phyloP scores from a whole-genome alignment of 2,797 vertebrate genomes.

The Percopsis omiscomaycus region DNA sequence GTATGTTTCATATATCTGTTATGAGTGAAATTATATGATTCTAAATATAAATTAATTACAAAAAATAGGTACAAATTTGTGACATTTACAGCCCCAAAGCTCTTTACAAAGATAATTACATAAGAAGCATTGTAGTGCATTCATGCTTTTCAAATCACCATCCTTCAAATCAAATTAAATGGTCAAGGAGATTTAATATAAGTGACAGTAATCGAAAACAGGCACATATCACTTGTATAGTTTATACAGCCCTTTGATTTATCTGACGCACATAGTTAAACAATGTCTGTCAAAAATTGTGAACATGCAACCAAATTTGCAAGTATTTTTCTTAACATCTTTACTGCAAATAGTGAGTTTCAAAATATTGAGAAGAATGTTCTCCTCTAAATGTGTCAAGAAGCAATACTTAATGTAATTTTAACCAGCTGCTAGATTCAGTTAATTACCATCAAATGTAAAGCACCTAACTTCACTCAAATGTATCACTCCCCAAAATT shows the following conservation, averaged over 20 bases:
- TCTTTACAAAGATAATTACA: conserved; percentile 56
- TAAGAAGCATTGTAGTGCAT: conserved; percentile 55
- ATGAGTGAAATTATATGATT: conserved; percentile 47
- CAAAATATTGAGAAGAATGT: background rate
- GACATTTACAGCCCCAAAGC: conserved; percentile 42
- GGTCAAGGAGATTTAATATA: conserved; percentile 47
- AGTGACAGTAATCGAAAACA: conserved; percentile 58
- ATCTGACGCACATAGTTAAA: conserved; percentile 18
- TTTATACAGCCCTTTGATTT: conserved; percentile 40
- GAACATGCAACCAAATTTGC: no score
- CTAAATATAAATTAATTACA: conserved; percentile 71
- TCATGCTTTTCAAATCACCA: conserved; percentile 45
- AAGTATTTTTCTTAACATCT: background rate
- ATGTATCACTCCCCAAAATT: background rate
- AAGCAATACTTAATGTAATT: conserved; percentile 1
- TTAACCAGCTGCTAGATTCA: background rate
- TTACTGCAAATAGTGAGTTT: background rate
- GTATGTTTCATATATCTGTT: conserved; percentile 29
- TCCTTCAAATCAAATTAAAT: conserved; percentile 54
- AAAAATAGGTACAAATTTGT: conserved; percentile 68
- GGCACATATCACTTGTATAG: conserved; percentile 67
- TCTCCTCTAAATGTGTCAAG: background rate
- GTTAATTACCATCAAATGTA: background rate
- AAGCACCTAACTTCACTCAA: background rate
- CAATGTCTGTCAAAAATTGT: background rate